Conservation (phyloP, 92 coral and sea anemone species). For the Paragorgia papillata region DNA sequence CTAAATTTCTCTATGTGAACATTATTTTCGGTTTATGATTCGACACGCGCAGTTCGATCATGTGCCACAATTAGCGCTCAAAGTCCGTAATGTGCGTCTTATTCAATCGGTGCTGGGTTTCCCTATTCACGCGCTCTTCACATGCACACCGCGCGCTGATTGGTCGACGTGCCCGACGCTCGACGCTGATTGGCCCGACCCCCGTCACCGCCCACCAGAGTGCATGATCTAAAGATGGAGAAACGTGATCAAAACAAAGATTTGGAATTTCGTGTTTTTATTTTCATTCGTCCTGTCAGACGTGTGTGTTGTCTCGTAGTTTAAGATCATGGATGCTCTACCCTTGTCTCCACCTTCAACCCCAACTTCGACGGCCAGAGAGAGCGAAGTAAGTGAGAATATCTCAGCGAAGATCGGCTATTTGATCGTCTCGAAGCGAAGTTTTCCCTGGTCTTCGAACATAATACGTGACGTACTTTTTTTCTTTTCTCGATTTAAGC, state of each 20-base stretch:
- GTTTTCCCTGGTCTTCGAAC: no score
- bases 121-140: slow-evolving; percentile 89
- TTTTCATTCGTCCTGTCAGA: slow-evolving; percentile 40
- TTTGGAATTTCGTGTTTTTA: slow-evolving; percentile 48
- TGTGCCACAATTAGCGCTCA: slow-evolving; percentile 17
- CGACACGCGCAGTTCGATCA: not conserved
- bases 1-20: not conserved
- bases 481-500: slow-evolving; percentile 49
- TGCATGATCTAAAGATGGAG: slow-evolving; percentile 72
- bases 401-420: no score
- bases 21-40: not conserved
- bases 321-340: slow-evolving; percentile 72
- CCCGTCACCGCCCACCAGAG: slow-evolving; percentile 82
- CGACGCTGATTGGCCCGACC: slow-evolving; percentile 90
- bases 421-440: no score
- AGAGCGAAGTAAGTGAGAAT: slow-evolving; percentile 83
- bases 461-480: no score
- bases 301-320: not conserved
- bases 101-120: not conserved
- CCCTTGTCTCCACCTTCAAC: slow-evolving; percentile 99
- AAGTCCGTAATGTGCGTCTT: slow-evolving; percentile 32
- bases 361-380: slow-evolving; percentile 79
- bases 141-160: slow-evolving; percentile 84
- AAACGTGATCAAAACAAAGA: slow-evolving; percentile 48
- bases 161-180: slow-evolving; percentile 60